phyloP scores from a whole-genome alignment of 2,797 vertebrate genomes.

The Dermochelys coriacea region DNA sequence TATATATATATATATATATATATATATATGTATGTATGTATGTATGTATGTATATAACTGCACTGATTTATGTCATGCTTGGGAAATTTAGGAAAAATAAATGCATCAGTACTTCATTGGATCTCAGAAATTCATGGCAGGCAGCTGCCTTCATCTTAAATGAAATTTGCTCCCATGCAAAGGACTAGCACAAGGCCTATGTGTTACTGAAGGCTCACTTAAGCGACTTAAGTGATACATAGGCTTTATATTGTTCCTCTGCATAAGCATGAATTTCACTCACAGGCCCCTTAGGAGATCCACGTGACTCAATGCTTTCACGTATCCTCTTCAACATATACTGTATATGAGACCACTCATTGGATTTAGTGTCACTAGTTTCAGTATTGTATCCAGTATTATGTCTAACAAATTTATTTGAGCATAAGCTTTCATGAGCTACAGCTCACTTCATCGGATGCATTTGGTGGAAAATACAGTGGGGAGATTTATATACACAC shows the following conservation, averaged over 20 bases:
- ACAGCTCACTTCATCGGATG: no score
- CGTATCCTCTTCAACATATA: fast-evolving
- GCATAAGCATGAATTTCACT: fast-evolving
- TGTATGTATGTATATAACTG: not conserved
- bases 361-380: not conserved
- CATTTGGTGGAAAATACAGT: no score
- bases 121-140: not conserved
- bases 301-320: fast-evolving
- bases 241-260: fast-evolving
- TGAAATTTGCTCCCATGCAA: not conserved
- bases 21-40: not conserved
- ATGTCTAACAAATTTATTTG: no score
- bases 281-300: not conserved
- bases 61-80: not conserved
- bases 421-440: no score
- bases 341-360: not conserved
- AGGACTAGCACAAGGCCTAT: not conserved
- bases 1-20: not conserved
- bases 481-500: no score
- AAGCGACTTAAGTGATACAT: fast-evolving
- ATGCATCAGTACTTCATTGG: not conserved
- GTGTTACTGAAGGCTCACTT: not conserved
- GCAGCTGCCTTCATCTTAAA: not conserved
- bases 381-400: not conserved
- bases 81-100: not conserved